A percentile compares a stretch with the other conserved stretches of the same genome.
These are phyloP conservation scores for Lypha dubia DNA, from an alignment of 2,888 invertebrate species.

Conservation along the genomic window DNA sequence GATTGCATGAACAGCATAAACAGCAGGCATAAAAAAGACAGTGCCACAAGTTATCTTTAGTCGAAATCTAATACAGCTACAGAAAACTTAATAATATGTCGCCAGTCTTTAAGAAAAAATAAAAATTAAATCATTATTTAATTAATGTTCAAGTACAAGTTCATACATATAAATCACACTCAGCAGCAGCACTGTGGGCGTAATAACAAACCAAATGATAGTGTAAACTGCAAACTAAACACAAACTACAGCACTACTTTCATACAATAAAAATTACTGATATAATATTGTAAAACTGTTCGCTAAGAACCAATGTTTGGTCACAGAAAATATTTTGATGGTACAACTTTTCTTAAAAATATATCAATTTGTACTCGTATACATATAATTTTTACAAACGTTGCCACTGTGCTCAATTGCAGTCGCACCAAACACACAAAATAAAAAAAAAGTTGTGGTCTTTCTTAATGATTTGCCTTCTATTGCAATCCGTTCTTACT, in stretches of 20 bases:
- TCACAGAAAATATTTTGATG: no score
- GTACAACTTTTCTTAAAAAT: no score
- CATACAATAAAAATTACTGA: no score
- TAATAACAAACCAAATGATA: no score
- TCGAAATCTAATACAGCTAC: not conserved
- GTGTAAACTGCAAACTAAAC: no score
- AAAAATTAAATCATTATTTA: conserved; percentile 44
- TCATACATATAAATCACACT: not conserved
- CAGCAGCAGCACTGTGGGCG: not conserved
- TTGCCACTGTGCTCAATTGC: conserved; percentile 4
- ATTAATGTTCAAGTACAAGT: conserved; percentile 29
- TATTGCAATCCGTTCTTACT: conserved; percentile 14
- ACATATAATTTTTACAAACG: not conserved
- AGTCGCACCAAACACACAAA: not conserved
- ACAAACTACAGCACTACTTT: no score
- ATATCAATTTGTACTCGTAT: no score
- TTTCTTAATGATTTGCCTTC: conserved; percentile 4
- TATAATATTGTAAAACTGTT: no score
- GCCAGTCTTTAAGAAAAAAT: conserved; percentile 3
- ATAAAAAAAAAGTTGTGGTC: conserved; percentile 22
- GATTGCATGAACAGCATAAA: conserved; percentile 30
- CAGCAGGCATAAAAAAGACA: not conserved
- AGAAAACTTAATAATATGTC: conserved; percentile 3
- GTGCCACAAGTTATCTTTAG: conserved; percentile 5
- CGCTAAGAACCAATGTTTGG: no score